These are phyloP conservation scores for Loxodonta africana DNA, from an alignment of 2,113 vertebrate species.

Conservation along the genomic window DNA sequence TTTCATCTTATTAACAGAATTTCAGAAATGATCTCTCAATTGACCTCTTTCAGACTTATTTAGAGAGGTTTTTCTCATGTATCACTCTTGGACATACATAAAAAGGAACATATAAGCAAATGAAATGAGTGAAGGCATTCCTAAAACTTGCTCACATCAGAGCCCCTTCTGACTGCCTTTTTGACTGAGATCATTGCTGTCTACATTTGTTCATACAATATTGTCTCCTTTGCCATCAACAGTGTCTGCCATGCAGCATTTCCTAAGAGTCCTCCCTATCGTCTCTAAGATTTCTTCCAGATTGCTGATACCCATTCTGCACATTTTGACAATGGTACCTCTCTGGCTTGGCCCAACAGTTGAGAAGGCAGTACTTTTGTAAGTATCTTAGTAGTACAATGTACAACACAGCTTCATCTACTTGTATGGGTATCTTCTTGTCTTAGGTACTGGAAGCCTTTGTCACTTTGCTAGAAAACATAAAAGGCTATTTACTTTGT, in stretches of 20 bases:
- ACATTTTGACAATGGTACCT: neutral
- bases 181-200: neutral
- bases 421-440: neutral
- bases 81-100: neutral
- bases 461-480: neutral
- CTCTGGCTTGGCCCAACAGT: neutral
- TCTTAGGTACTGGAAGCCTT: neutral
- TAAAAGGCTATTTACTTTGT: conserved; percentile 43
- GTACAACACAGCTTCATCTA: neutral
- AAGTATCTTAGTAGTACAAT: neutral
- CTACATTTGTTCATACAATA: neutral
- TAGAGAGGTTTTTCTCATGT: neutral
- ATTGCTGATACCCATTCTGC: neutral
- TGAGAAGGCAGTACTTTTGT: neutral
- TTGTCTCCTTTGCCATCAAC: neutral
- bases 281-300: neutral
- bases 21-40: neutral
- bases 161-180: neutral
- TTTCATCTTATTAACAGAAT: neutral
- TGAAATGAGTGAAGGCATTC: neutral
- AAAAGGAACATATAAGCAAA: conserved; percentile 18
- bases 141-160: neutral
- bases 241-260: neutral
- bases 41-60: neutral
- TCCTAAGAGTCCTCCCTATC: neutral